These are phyloP conservation scores for Synergus gifuensis DNA, from an alignment of 2,888 invertebrate species.

Conservation along the genomic window DNA sequence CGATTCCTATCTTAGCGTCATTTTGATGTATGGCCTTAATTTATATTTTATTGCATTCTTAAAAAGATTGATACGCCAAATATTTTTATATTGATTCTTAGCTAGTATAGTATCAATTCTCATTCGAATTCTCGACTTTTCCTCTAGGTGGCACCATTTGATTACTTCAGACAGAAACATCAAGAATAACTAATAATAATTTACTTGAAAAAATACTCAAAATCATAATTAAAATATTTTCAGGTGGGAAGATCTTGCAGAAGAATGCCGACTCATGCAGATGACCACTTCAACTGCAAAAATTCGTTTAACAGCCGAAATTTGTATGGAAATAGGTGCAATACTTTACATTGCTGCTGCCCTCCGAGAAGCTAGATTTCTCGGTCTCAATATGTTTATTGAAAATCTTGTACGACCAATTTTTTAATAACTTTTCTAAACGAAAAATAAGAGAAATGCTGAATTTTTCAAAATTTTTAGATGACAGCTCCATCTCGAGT, in stretches of 20 bases:
- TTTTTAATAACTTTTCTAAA: not conserved
- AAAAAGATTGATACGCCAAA: not conserved
- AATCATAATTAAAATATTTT: slow-evolving; percentile 10
- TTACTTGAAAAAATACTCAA: not conserved
- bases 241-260: slow-evolving; percentile 85
- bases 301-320: slow-evolving; percentile 88
- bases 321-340: slow-evolving; percentile 89
- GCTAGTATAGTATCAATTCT: not conserved
- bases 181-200: not conserved
- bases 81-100: not conserved
- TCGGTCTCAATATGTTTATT: slow-evolving; percentile 95
- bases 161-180: not conserved
- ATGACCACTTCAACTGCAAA: slow-evolving; percentile 81
- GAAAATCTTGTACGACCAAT: slow-evolving; percentile 90
- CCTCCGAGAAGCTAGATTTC: slow-evolving; percentile 91
- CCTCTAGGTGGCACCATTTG: not conserved
- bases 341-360: slow-evolving; percentile 91
- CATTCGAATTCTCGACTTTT: not conserved
- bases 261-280: slow-evolving; percentile 86
- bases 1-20: no score
- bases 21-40: not conserved
- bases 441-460: not conserved
- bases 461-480: slow-evolving; percentile 76
- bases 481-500: slow-evolving; percentile 94
- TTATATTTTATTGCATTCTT: not conserved